Conservation (phyloP, 2,888 invertebrate species). For the Drosophila mimetica region DNA sequence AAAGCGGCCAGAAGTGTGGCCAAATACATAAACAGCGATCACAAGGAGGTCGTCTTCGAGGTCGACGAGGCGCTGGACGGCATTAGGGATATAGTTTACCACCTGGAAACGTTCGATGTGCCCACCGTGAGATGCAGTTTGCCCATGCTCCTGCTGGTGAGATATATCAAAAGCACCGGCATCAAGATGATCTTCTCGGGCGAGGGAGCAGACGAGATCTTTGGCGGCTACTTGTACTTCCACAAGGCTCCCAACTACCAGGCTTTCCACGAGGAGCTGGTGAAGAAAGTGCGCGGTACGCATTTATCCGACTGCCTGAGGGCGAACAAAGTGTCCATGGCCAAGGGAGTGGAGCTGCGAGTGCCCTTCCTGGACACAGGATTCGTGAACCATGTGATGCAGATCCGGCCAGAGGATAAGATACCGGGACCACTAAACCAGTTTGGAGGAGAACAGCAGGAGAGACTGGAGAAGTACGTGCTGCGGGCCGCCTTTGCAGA, state of each 20-base stretch:
- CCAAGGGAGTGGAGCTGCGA: conserved; percentile 91
- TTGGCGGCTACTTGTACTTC: conserved; percentile 98
- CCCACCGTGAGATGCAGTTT: conserved; percentile 84
- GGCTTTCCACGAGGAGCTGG: conserved; percentile 91
- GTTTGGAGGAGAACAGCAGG: conserved; percentile 60
- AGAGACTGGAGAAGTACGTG: conserved; percentile 90
- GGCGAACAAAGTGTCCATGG: conserved; percentile 91
- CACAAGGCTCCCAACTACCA: conserved; percentile 91
- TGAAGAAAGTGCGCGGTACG: conserved; percentile 88
- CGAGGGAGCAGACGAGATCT: conserved; percentile 97
- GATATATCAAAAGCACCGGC: conserved; percentile 93
- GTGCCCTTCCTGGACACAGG: conserved; percentile 95
- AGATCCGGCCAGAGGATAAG: conserved; percentile 88
- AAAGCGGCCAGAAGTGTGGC: conserved; percentile 93
- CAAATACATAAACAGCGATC: conserved; percentile 93
- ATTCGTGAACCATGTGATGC: conserved; percentile 92
- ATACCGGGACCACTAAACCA: conserved; percentile 86
- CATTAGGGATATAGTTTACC: conserved; percentile 93
- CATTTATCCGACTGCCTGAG: conserved; percentile 92
- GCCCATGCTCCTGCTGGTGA: conserved; percentile 92
- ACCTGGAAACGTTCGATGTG: conserved; percentile 91
- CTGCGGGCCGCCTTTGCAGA: conserved; percentile 93
- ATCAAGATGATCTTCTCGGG: conserved; percentile 96
- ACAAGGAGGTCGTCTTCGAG: conserved; percentile 95
- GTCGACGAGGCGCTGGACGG: conserved; percentile 88